Evolutionary conservation across 2,113 vertebrate genomes (phyloP).

Genomic region (Alethe castanea): DNA sequence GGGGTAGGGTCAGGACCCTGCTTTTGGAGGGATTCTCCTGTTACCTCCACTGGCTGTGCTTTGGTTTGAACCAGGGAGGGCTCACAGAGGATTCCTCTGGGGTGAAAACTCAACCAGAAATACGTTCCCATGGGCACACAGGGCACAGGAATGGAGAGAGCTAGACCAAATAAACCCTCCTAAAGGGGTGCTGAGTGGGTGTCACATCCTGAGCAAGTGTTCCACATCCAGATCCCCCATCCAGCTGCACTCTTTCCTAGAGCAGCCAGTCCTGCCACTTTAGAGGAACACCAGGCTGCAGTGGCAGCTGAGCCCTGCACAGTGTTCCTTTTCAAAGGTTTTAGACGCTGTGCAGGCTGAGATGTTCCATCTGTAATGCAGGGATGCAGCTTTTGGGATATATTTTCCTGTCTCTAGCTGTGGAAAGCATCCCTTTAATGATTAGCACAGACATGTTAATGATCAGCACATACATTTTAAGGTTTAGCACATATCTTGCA

Average conservation of each 20-base stretch:
- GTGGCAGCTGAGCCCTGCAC: background rate
- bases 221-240: background rate
- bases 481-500: background rate
- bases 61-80: background rate
- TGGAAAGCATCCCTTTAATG: background rate
- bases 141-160: background rate
- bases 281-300: background rate
- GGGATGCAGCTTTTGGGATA: background rate
- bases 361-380: background rate
- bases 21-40: background rate
- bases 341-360: background rate
- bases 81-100: background rate
- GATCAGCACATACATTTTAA: background rate
- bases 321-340: background rate
- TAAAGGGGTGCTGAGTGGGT: background rate
- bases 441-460: background rate
- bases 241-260: background rate
- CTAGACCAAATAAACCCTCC: background rate
- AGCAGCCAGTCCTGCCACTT: background rate
- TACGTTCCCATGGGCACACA: background rate
- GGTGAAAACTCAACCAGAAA: background rate
- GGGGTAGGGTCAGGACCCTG: background rate
- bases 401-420: background rate
- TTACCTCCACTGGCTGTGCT: background rate
- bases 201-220: fast-evolving